These are phyloP conservation scores for Corydoras maculifer DNA, from an alignment of 2,113 vertebrate species.

Conservation along the genomic window DNA sequence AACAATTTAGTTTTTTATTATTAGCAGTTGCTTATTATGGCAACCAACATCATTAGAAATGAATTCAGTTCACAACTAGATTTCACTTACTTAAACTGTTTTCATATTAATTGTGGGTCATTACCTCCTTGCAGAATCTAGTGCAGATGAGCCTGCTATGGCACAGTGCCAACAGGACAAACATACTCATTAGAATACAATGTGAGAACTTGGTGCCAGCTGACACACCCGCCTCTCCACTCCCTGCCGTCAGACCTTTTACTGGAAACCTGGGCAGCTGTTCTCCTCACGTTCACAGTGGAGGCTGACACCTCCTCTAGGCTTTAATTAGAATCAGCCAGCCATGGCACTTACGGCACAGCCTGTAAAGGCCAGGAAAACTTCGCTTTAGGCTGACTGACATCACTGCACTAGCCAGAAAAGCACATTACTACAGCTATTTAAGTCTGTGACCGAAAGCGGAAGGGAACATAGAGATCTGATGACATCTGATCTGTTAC, in stretches of 20 bases:
- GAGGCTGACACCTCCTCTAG: slow-evolving; percentile 37
- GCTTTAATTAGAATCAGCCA: slow-evolving; percentile 38
- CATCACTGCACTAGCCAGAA: slow-evolving; percentile 34
- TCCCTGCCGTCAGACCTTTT: slow-evolving; percentile 35
- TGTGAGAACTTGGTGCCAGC: slow-evolving; percentile 29
- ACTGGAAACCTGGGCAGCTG: slow-evolving; percentile 49
- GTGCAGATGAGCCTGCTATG: slow-evolving; percentile 1
- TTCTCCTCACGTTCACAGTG: slow-evolving; percentile 32
- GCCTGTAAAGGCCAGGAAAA: slow-evolving; percentile 39
- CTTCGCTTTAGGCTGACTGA: slow-evolving; percentile 31
- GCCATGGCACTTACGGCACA: slow-evolving; percentile 19
- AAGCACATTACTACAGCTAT: slow-evolving; percentile 16
- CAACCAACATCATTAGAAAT: background rate
- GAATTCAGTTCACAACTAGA: background rate
- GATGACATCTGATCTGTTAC: slow-evolving; percentile 1
- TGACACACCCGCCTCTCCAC: slow-evolving; percentile 32
- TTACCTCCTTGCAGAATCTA: background rate
- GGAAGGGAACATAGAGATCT: background rate
- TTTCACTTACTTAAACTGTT: background rate
- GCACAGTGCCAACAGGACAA: slow-evolving; percentile 7
- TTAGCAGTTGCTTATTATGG: too few species aligned
- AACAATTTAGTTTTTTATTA: too few species aligned
- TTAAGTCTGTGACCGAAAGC: slow-evolving; percentile 7
- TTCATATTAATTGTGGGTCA: background rate
- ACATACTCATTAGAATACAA: slow-evolving; percentile 41